These are phyloP conservation scores for Zelostemma sp. DNA, from an alignment of 1,140 invertebrate species.

Conservation along the genomic window DNA sequence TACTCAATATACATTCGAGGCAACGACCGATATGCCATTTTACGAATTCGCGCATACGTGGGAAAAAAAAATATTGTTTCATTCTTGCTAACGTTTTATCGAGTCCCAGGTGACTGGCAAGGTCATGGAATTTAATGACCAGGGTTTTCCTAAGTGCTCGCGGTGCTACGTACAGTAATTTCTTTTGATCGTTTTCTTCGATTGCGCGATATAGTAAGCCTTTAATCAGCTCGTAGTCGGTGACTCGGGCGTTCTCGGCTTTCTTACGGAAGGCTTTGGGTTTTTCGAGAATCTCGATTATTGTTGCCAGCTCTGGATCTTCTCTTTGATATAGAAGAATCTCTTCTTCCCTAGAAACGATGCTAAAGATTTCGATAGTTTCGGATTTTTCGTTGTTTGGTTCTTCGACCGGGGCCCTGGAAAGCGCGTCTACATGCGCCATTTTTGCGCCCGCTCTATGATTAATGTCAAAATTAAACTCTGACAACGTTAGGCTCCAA, in stretches of 20 bases:
- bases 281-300: neutral
- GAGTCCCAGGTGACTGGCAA: constrained; percentile 6
- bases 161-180: neutral
- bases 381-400: neutral
- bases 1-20: constrained; percentile 15
- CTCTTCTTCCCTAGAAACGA: neutral
- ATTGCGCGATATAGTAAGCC: neutral
- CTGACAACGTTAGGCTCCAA: neutral
- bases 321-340: neutral
- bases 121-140: constrained; percentile 9
- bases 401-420: constrained; percentile 31
- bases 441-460: constrained; percentile 30
- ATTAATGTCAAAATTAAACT: constrained; percentile 16
- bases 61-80: neutral
- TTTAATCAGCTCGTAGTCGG: neutral
- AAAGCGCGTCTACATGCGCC: constrained; percentile 57
- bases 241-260: neutral
- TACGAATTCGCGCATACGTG: neutral
- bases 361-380: neutral
- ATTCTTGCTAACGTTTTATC: constrained; percentile 7
- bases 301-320: neutral
- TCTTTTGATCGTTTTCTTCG: neutral
- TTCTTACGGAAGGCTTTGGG: neutral
- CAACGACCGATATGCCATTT: constrained; percentile 4
- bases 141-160: neutral